Conservation (phyloP, 2,797 vertebrate genomes). For the Hyperoplus immaculatus region DNA sequence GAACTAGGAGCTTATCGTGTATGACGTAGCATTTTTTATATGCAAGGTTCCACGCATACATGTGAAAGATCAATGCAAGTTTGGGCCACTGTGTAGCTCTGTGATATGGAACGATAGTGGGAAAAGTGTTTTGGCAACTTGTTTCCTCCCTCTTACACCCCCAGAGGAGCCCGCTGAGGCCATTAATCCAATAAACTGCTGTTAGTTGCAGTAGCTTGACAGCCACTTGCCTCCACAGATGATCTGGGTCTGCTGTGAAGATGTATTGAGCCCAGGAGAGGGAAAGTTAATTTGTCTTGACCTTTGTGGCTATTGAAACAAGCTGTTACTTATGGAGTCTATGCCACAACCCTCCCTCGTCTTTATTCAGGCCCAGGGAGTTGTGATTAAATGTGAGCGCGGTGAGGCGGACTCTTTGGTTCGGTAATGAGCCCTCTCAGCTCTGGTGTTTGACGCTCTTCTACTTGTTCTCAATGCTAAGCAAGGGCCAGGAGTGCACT, state of each 20-base stretch:
- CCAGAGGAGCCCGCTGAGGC: conserved; percentile 22
- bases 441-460: conserved; percentile 18
- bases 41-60: background rate
- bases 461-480: conserved; percentile 28
- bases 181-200: conserved; percentile 67
- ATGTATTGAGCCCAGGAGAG: conserved; percentile 25
- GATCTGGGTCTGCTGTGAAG: conserved; percentile 50
- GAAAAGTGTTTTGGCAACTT: conserved; percentile 48
- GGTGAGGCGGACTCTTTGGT: conserved; percentile 20
- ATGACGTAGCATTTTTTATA: background rate
- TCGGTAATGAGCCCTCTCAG: conserved; percentile 32
- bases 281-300: conserved; percentile 67
- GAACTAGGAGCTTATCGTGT: background rate
- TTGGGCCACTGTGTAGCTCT: conserved; percentile 16
- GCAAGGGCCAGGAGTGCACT: conserved; percentile 21
- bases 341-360: background rate
- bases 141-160: conserved; percentile 21
- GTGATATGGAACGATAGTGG: conserved; percentile 48
- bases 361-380: conserved; percentile 11
- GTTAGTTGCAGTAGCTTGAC: conserved; percentile 57
- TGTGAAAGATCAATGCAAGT: conserved; percentile 18
- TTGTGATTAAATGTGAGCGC: conserved; percentile 35
- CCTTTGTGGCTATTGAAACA: conserved; percentile 61
- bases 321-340: conserved; percentile 54
- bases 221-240: conserved; percentile 56